phyloP scores from a whole-genome alignment of 2,113 vertebrate genomes.

The Nettapus auritus region DNA sequence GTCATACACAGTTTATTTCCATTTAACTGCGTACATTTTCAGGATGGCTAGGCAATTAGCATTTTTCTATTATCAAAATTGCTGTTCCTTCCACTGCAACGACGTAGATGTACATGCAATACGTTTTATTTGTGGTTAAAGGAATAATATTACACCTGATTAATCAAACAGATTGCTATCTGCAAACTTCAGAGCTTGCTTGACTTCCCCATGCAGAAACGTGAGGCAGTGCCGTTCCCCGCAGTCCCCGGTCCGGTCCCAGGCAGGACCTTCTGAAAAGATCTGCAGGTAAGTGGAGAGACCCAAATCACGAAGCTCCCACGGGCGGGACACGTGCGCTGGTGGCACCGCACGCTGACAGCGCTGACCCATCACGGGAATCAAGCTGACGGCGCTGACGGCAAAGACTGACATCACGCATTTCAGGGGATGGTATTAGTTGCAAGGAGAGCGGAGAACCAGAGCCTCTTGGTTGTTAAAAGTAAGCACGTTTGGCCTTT shows the following conservation, averaged over 20 bases:
- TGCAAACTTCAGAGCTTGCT: background rate
- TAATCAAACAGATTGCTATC: background rate
- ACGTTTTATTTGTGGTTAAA: background rate
- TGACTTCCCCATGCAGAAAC: background rate
- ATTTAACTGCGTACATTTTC: background rate
- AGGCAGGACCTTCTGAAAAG: background rate
- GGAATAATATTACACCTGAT: background rate
- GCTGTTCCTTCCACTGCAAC: background rate
- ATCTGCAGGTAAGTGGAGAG: rapidly evolving
- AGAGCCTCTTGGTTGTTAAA: background rate
- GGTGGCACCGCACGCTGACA: background rate
- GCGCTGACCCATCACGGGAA: background rate
- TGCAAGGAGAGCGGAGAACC: rapidly evolving
- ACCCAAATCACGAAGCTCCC: rapidly evolving
- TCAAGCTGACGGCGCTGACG: rapidly evolving
- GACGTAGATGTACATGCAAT: background rate
- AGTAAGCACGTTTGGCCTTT: background rate
- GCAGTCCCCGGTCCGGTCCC: too few species aligned
- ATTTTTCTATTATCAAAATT: too few species aligned
- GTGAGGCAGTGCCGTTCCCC: background rate
- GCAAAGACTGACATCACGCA: rapidly evolving
- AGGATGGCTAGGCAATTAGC: rapidly evolving
- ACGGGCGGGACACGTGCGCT: background rate
- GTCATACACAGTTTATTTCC: rapidly evolving
- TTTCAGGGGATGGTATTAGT: background rate